Conservation (phyloP, 2,797 vertebrate species). For the Pelobates cultripes region DNA sequence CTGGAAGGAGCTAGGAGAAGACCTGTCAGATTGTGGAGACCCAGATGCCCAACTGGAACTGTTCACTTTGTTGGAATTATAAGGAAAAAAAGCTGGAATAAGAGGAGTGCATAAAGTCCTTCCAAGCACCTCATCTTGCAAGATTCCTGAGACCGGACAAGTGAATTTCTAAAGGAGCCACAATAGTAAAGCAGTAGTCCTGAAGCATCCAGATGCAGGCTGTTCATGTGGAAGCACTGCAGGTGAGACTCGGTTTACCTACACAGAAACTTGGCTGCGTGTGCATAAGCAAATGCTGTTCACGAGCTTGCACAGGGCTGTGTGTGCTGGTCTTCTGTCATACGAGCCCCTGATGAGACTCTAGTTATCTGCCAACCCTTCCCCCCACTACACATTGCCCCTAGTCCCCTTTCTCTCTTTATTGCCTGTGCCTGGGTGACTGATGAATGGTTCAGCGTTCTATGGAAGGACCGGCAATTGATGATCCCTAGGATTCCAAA, state of each 20-base stretch:
- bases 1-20: slow-evolving; percentile 9
- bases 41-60: slow-evolving; percentile 5
- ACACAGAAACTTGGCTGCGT: slow-evolving; percentile 42
- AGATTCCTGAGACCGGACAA: not conserved
- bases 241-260: slow-evolving; percentile 45
- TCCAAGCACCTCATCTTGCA: not conserved
- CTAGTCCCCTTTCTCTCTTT: slow-evolving; percentile 20
- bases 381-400: slow-evolving; percentile 31
- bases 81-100: not conserved
- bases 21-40: slow-evolving; percentile 30
- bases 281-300: not conserved
- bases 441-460: slow-evolving; percentile 48
- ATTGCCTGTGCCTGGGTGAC: slow-evolving; percentile 38
- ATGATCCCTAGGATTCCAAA: slow-evolving; percentile 23
- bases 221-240: slow-evolving; percentile 17
- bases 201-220: slow-evolving; percentile 2
- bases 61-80: slow-evolving; percentile 25
- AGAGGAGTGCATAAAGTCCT: slow-evolving; percentile 5
- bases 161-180: not conserved
- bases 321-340: slow-evolving; percentile 19
- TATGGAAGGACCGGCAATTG: slow-evolving; percentile 38
- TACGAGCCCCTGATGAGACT: slow-evolving; percentile 40
- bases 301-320: slow-evolving; percentile 20
- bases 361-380: slow-evolving; percentile 41
- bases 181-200: not conserved